phyloP scores from a whole-genome alignment of 2,113 vertebrate genomes.

The Sinocyclocheilus anshuiensis region DNA sequence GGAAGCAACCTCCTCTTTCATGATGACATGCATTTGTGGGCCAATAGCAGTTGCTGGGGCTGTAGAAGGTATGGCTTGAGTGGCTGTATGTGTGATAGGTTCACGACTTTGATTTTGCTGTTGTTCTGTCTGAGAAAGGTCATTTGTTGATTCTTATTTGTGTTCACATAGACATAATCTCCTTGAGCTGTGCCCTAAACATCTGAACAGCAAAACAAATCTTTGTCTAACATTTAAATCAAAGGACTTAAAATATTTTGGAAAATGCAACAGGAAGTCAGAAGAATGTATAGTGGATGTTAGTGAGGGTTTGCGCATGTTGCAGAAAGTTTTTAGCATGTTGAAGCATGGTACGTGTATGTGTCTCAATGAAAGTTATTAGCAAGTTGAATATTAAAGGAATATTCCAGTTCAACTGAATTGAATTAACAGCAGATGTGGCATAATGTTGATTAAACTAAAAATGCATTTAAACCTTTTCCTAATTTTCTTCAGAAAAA shows the following conservation, averaged over 20 bases:
- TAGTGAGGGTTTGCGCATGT: constrained; percentile 45
- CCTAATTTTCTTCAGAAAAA: neutral
- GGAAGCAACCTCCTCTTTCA: neutral
- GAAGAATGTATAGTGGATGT: neutral
- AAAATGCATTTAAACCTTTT: neutral
- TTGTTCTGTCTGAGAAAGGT: neutral
- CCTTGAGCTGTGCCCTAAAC: neutral
- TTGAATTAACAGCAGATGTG: neutral
- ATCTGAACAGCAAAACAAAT: neutral
- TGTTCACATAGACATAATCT: neutral
- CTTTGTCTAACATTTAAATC: neutral
- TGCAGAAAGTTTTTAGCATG: constrained; percentile 57
- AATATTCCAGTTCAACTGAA: neutral
- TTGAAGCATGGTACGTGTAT: constrained; percentile 53
- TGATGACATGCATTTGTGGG: neutral
- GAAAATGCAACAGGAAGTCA: neutral
- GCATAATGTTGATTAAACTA: neutral
- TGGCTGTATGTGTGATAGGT: neutral
- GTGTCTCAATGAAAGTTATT: constrained; percentile 3
- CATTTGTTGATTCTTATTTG: neutral
- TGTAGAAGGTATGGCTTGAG: neutral
- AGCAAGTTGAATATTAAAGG: constrained; percentile 3
- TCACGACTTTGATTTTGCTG: neutral
- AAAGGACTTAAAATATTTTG: neutral
- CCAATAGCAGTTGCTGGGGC: neutral